Base-by-base conservation (phyloP, 2,113 vertebrate genomes). In the Zosterops japonicus region DNA sequence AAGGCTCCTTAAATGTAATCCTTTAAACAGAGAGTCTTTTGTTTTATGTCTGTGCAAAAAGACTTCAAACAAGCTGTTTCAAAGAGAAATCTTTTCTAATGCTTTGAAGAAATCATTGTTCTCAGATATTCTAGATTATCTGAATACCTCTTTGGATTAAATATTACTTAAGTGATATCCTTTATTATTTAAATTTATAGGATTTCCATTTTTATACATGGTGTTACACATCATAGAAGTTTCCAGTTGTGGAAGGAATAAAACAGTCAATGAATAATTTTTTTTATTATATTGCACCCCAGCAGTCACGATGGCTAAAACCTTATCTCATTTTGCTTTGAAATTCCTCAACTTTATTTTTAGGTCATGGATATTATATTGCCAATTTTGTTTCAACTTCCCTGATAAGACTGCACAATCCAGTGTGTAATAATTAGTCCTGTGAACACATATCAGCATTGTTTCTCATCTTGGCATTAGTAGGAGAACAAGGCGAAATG, bases 1-100 rank as follows among this genome's bases (percentile, higher is more conserved):
- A 72, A 23, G 9, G 23, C 35, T 65, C 42, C 41, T 86, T 93
- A 91, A 94, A 81, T 86, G 42, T 85, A 94, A 94, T 95, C 63
- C 85, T 92, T 89, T 92, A 95, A 93, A 97, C 88, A 97, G 80
- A 65, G 68, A 69, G 46, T 61, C 88, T 92, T 95, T 95, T 96
- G 90, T 95, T 95, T 97, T 90, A 95, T 67, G 56, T 35, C 41
- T 27, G 1, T 81, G 64, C 49, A 81, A 86, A 83, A 59, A 79
- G 15, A 82, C 81, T 94, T 97, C 93, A 96, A 95, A 96, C 55
- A 71, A 83, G 64, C 50, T 1, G 0, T 92, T 96, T 96, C 92
- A 96, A 96, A 95, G 76, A 71, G 79, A 71, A 87, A 70, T 92
- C 35, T 91, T 92, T 84, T 53, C 78, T 93, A 80, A 52, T 59